Evolutionary conservation across 2,888 invertebrate species (phyloP).

Genomic region (Buathra laborator): DNA sequence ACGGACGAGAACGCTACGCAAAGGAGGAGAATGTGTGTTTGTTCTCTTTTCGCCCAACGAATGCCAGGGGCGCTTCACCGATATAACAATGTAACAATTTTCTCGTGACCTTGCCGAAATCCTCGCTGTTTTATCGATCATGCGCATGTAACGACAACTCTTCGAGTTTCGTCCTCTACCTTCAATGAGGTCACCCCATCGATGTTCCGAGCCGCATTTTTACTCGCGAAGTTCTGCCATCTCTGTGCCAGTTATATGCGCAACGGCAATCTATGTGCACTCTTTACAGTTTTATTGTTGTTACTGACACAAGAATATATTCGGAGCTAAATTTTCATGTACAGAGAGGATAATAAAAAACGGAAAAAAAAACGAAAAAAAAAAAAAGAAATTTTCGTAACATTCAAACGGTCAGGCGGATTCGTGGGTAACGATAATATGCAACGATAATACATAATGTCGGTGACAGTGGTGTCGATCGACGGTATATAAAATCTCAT

Average conservation of each 20-base stretch:
- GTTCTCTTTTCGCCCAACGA: slow-evolving; percentile 13
- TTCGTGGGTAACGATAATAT: slow-evolving; percentile 17
- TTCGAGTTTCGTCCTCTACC: neutral
- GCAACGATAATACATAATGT: slow-evolving; percentile 43
- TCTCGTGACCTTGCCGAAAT: slow-evolving; percentile 30
- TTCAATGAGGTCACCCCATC: slow-evolving; percentile 20
- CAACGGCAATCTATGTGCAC: slow-evolving; percentile 72
- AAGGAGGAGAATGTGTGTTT: neutral
- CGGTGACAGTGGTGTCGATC: slow-evolving; percentile 71
- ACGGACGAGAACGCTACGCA: neutral
- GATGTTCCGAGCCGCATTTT: slow-evolving; percentile 21
- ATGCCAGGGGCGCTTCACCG: neutral
- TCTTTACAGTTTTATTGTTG: slow-evolving; percentile 78
- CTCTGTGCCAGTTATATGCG: slow-evolving; percentile 49
- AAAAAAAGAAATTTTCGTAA: slow-evolving; percentile 65
- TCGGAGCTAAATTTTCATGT: slow-evolving; percentile 74
- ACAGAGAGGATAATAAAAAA: slow-evolving; percentile 49
- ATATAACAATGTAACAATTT: neutral
- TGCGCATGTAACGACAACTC: neutral
- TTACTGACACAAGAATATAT: slow-evolving; percentile 75
- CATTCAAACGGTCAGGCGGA: slow-evolving; percentile 67
- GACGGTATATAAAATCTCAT: slow-evolving; percentile 74
- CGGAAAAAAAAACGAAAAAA: slow-evolving; percentile 35
- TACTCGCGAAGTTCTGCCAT: neutral
- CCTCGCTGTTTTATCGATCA: slow-evolving; percentile 40